Percentiles rank a stretch among this genome's conserved stretches.
Evolutionary conservation across 2,888 invertebrate species (phyloP).

Genomic region (Scaptomyza polygonia): DNA sequence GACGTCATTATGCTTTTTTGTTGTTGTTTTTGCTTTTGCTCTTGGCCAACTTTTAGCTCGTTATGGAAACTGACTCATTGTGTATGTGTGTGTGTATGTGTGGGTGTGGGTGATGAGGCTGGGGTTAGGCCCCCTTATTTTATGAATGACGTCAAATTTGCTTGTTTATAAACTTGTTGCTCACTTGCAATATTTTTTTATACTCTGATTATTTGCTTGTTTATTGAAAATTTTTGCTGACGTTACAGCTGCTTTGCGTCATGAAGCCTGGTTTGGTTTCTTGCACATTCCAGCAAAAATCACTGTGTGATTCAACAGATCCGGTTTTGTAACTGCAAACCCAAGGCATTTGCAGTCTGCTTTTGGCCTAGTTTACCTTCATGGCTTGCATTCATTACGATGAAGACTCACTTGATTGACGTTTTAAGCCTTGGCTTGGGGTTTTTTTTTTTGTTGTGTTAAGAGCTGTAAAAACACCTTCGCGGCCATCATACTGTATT

Average conservation of each 20-base stretch:
- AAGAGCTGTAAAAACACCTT: slow-evolving; percentile 3
- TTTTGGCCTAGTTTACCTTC: slow-evolving; percentile 51
- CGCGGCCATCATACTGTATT: slow-evolving; percentile 6
- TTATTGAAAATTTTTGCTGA: slow-evolving; percentile 15
- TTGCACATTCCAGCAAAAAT: slow-evolving; percentile 19
- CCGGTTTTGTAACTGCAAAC: slow-evolving; percentile 28
- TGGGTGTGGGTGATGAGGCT: slow-evolving; percentile 8
- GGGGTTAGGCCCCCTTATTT: slow-evolving; percentile 2
- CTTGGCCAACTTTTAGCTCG: slow-evolving; percentile 60
- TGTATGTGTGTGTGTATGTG: neutral
- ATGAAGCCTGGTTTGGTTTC: slow-evolving; percentile 9
- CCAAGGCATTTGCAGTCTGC: slow-evolving; percentile 8
- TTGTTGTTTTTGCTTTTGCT: too few species aligned
- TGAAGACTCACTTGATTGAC: neutral
- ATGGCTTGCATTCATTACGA: slow-evolving; percentile 19
- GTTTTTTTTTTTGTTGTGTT: slow-evolving; percentile 7
- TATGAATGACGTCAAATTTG: slow-evolving; percentile 52
- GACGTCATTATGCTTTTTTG: slow-evolving; percentile 57
- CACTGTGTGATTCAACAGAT: slow-evolving; percentile 30
- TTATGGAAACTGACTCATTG: slow-evolving; percentile 53
- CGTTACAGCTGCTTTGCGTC: slow-evolving; percentile 40
- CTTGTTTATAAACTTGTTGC: slow-evolving; percentile 51
- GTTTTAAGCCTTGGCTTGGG: slow-evolving; percentile 25
- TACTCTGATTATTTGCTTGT: too few species aligned
- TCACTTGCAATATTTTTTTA: slow-evolving; percentile 16